Conservation (phyloP, 2,888 invertebrate genomes). For the Petrophora chlorosata region DNA sequence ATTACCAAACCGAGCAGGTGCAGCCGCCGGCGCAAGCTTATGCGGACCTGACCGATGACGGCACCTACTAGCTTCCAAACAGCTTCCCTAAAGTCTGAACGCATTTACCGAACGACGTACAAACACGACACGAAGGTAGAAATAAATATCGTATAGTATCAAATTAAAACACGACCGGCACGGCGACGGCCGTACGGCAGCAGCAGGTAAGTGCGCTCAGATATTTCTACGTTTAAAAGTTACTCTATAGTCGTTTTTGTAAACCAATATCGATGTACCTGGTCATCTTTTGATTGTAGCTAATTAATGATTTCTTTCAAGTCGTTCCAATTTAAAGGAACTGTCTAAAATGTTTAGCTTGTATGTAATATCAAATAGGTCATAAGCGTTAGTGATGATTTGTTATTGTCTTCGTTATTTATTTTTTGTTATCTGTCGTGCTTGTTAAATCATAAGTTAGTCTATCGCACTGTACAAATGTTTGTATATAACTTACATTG, state of each 20-base stretch:
- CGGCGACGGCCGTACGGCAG: too few relatives aligned
- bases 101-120: constrained; percentile 4
- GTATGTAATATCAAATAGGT: constrained; percentile 11
- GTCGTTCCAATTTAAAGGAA: constrained; percentile 12
- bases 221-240: constrained; percentile 26
- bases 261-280: constrained; percentile 36
- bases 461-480: constrained; percentile 50
- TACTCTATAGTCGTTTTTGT: constrained; percentile 37
- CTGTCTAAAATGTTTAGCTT: constrained; percentile 25
- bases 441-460: constrained; percentile 14
- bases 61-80: constrained; percentile 57
- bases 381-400: constrained; percentile 5
- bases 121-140: not conserved
- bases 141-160: not conserved
- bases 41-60: constrained; percentile 68
- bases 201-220: constrained; percentile 12
- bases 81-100: constrained; percentile 13
- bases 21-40: constrained; percentile 86
- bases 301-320: constrained; percentile 15
- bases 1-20: constrained; percentile 85
- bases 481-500: constrained; percentile 69
- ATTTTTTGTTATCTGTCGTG: constrained; percentile 3
- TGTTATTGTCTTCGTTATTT: constrained; percentile 3
- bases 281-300: constrained; percentile 29
- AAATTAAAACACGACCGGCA: too few relatives aligned